A percentile compares a stretch with the other conserved stretches of the same genome.
Evolutionary conservation across 1,140 invertebrate genomes (phyloP).

Genomic region (Cheumatopsyche charites): DNA sequence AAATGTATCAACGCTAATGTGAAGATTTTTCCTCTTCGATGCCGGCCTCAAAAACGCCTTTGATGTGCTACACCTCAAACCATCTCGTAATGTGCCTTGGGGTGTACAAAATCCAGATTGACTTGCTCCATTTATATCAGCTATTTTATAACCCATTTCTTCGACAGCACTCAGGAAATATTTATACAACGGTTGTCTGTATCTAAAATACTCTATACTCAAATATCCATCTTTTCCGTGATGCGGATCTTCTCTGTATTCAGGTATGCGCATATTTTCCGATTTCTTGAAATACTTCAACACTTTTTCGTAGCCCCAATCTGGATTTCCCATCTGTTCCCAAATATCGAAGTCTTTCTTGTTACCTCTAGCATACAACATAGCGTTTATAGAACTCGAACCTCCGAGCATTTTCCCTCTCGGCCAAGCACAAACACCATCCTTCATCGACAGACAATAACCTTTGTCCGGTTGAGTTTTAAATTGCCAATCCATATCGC

Average conservation of each 20-base stretch:
- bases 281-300: conserved; percentile 82
- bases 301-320: conserved; percentile 78
- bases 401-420: conserved; percentile 82
- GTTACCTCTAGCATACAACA: conserved; percentile 89
- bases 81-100: conserved; percentile 80
- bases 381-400: conserved; percentile 83
- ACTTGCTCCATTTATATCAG: conserved; percentile 76
- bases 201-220: conserved; percentile 69
- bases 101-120: conserved; percentile 76
- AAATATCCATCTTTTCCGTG: conserved; percentile 74
- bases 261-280: conserved; percentile 72
- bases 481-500: conserved; percentile 80
- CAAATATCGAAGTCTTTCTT: conserved; percentile 83
- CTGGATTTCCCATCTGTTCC: conserved; percentile 72
- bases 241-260: conserved; percentile 64
- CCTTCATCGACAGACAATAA: conserved; percentile 70
- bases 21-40: conserved; percentile 73
- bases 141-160: conserved; percentile 72
- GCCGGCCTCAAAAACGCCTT: conserved; percentile 80
- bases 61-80: conserved; percentile 80
- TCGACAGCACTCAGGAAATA: conserved; percentile 71
- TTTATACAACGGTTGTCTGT: conserved; percentile 65
- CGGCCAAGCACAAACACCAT: conserved; percentile 71
- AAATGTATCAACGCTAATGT: conserved; percentile 69
- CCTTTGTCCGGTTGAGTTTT: conserved; percentile 71